Percentiles rank a stretch among this genome's conserved stretches.
These are phyloP conservation scores for Thymelicus sylvestris DNA, from an alignment of 2,888 invertebrate species.

Conservation along the genomic window DNA sequence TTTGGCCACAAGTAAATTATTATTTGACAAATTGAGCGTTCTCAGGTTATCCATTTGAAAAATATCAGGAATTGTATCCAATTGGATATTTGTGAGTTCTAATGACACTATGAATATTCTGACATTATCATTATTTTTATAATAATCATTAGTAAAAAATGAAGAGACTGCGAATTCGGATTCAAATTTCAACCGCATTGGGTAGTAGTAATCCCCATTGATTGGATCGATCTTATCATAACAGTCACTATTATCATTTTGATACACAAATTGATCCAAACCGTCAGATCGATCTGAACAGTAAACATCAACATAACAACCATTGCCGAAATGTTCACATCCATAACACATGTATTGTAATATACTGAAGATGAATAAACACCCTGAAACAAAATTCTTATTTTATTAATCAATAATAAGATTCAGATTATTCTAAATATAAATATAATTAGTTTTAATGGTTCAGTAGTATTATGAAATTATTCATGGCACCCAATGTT, in stretches of 20 bases:
- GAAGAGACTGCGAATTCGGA: background rate
- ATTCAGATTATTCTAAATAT: too few relatives aligned
- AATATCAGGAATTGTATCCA: conserved; percentile 47
- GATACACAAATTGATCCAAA: background rate
- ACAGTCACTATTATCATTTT: background rate
- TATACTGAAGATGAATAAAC: background rate
- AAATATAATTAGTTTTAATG: too few relatives aligned
- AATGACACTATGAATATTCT: conserved; percentile 44
- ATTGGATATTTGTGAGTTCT: conserved; percentile 54
- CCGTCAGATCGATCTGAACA: background rate
- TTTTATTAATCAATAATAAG: background rate
- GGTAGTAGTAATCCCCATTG: background rate
- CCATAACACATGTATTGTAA: background rate
- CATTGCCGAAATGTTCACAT: background rate
- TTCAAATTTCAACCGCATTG: background rate
- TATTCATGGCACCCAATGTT: too few relatives aligned
- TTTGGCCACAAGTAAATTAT: conserved; percentile 51
- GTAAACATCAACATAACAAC: background rate
- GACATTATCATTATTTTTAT: background rate
- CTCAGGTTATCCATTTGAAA: conserved; percentile 50
- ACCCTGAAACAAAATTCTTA: background rate
- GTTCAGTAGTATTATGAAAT: too few relatives aligned
- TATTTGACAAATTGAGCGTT: conserved; percentile 56
- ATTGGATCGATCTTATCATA: background rate
- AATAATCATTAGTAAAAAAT: background rate